phyloP scores from a whole-genome alignment of 2,797 vertebrate genomes.

The Arnoldichthys spilopterus region DNA sequence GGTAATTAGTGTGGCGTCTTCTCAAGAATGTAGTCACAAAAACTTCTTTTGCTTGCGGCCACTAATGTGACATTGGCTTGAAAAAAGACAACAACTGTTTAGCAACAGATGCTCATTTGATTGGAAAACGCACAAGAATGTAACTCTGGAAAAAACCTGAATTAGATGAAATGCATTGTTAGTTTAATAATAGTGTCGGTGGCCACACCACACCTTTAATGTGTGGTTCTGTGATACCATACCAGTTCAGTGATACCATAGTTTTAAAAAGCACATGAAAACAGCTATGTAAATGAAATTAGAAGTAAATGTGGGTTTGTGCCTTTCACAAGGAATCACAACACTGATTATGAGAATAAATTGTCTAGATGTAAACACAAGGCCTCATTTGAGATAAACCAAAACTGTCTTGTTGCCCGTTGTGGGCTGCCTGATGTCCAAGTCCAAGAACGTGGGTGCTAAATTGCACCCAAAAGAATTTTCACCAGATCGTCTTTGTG shows the following conservation, averaged over 20 bases:
- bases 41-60: background rate
- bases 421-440: slow-evolving; percentile 18
- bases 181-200: slow-evolving; percentile 31
- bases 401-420: slow-evolving; percentile 9
- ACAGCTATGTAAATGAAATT: slow-evolving; percentile 11
- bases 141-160: background rate
- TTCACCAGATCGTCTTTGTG: slow-evolving; percentile 17
- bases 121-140: slow-evolving; percentile 22
- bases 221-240: background rate
- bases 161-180: slow-evolving; percentile 32
- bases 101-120: slow-evolving; percentile 5
- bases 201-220: slow-evolving; percentile 46
- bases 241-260: slow-evolving; percentile 27
- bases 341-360: slow-evolving; percentile 24
- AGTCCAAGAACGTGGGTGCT: slow-evolving; percentile 11
- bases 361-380: slow-evolving; percentile 6
- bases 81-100: background rate
- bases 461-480: slow-evolving; percentile 32
- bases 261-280: slow-evolving; percentile 33
- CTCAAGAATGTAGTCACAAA: background rate
- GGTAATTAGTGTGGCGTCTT: background rate
- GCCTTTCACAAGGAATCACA: background rate
- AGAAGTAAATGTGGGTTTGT: slow-evolving; percentile 40
- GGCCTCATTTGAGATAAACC: slow-evolving; percentile 16
- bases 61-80: background rate